phyloP scores from a whole-genome alignment of 2,797 vertebrate genomes.

The Mus spretus region DNA sequence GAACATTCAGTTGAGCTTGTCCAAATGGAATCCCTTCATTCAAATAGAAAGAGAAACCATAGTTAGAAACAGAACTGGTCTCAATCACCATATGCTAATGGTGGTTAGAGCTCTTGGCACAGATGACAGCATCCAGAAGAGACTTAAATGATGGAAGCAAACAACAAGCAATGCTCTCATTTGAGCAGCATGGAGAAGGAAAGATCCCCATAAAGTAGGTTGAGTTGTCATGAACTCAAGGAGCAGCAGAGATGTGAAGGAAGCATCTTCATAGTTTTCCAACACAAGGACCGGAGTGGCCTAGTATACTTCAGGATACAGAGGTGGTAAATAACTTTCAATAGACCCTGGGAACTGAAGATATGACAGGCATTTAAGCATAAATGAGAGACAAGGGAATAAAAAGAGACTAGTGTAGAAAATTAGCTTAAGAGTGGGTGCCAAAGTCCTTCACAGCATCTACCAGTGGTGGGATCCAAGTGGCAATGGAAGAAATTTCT shows the following conservation, averaged over 20 bases:
- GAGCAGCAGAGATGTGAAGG: not conserved
- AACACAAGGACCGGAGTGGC: not conserved
- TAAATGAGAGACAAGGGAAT: not conserved
- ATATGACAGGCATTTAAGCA: constrained; percentile 19
- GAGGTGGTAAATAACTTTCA: constrained; percentile 11
- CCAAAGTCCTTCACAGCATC: not conserved
- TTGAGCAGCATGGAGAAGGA: not conserved
- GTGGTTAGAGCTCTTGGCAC: not conserved
- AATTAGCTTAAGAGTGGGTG: not conserved
- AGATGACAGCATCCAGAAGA: not conserved
- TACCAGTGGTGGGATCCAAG: not conserved
- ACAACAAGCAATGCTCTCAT: not conserved
- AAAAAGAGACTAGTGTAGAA: not conserved
- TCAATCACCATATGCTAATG: not conserved
- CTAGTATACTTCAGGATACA: constrained; percentile 22
- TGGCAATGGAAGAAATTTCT: not conserved
- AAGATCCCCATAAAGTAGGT: not conserved
- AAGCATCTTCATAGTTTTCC: not conserved
- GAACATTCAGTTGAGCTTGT: not conserved
- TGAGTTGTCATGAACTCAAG: not conserved
- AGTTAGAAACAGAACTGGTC: not conserved
- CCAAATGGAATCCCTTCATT: not conserved
- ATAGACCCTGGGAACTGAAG: not conserved
- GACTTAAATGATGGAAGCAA: not conserved
- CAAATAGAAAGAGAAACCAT: not conserved